A percentile compares a stretch with the other conserved stretches of the same genome.
Evolutionary conservation across 2,888 invertebrate species (phyloP).

Genomic region (Pandemis cinnamomeana): DNA sequence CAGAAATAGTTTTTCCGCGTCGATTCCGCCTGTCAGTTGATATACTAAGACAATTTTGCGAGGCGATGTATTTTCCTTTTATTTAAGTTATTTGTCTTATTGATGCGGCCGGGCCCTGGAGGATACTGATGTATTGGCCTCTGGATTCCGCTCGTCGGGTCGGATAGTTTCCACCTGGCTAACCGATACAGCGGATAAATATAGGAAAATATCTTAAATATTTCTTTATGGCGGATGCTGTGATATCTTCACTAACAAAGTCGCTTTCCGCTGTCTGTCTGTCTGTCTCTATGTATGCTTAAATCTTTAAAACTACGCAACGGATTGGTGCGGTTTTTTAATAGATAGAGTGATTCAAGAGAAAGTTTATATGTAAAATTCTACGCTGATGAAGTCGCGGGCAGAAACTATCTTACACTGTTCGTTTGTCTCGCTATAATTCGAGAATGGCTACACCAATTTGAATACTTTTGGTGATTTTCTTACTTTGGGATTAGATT

Average conservation of each 20-base stretch:
- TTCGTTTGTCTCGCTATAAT: too few relatives aligned
- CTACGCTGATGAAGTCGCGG: too few relatives aligned
- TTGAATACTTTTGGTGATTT: too few relatives aligned
- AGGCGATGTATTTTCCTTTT: constrained; percentile 33
- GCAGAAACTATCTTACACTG: too few relatives aligned
- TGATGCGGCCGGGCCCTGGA: constrained; percentile 29
- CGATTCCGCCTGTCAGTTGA: constrained; percentile 57
- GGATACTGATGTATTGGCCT: constrained; percentile 25
- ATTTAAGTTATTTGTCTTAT: constrained; percentile 41
- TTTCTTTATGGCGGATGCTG: not conserved
- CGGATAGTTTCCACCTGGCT: constrained; percentile 36
- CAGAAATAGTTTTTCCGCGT: constrained; percentile 72
- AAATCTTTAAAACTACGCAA: too few relatives aligned
- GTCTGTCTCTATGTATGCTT: too few relatives aligned
- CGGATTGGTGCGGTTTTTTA: too few relatives aligned
- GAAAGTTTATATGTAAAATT: too few relatives aligned
- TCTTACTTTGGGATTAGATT: too few relatives aligned
- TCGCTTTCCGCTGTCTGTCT: too few relatives aligned
- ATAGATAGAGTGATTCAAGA: too few relatives aligned
- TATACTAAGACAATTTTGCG: constrained; percentile 41
- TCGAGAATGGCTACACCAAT: too few relatives aligned
- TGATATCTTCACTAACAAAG: not conserved
- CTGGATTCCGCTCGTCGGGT: constrained; percentile 23
- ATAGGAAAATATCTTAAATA: constrained; percentile 5
- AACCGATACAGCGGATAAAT: constrained; percentile 14